Conservation (phyloP, 2,797 vertebrate genomes). For the Notoglanidium macrostoma region DNA sequence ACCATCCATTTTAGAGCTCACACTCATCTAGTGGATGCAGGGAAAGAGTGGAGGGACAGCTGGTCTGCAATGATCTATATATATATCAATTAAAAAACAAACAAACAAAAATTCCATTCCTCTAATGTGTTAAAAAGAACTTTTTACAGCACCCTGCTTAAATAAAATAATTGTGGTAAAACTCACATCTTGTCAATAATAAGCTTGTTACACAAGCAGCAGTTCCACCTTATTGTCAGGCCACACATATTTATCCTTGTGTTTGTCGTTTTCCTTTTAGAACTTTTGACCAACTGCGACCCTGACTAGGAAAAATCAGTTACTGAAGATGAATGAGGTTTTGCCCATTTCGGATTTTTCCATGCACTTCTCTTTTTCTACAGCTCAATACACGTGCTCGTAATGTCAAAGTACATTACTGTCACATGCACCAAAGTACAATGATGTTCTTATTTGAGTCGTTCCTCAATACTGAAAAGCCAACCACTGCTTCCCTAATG, state of each 20-base stretch:
- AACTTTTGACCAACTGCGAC: not conserved
- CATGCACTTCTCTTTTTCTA: not conserved
- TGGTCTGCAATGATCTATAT: no score
- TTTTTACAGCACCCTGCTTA: not conserved
- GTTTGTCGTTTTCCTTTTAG: not conserved
- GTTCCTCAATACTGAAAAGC: not conserved
- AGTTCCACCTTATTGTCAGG: not conserved
- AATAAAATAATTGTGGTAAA: no score
- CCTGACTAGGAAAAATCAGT: no score
- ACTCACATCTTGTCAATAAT: no score
- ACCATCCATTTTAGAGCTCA: not conserved
- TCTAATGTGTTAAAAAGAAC: no score
- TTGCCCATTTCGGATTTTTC: not conserved
- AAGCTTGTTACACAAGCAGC: not conserved
- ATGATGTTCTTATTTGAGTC: not conserved
- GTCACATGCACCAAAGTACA: not conserved
- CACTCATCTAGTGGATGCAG: not conserved
- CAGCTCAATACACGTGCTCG: not conserved
- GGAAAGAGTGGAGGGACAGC: no score
- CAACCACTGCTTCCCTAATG: not conserved
- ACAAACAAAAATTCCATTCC: no score
- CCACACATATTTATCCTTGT: not conserved
- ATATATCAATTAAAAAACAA: no score
- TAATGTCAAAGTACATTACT: not conserved
- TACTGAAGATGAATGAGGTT: not conserved